These are phyloP conservation scores for Phasia obesa DNA, from an alignment of 2,888 invertebrate genomes.

Conservation along the genomic window DNA sequence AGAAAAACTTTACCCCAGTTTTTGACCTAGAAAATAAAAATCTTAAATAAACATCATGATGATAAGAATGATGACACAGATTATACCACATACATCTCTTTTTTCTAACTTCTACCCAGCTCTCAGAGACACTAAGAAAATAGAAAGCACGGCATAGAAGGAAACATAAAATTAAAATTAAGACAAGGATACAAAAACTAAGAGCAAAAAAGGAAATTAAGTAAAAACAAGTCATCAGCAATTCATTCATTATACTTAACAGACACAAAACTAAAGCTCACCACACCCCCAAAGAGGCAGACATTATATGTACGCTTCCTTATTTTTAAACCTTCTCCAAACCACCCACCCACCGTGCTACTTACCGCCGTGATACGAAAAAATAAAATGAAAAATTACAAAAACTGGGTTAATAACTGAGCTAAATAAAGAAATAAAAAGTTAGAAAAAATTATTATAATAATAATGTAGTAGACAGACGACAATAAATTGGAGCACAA, in stretches of 20 bases:
- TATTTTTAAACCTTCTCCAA: background rate
- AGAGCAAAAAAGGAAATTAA: constrained; percentile 39
- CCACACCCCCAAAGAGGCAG: constrained; percentile 63
- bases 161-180: constrained; percentile 81
- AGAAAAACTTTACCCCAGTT: constrained; percentile 72
- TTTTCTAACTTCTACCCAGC: constrained; percentile 14
- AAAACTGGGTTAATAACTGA: constrained; percentile 81
- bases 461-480: constrained; percentile 50
- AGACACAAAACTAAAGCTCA: constrained; percentile 19
- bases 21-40: constrained; percentile 78
- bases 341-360: background rate
- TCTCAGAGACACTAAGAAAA: constrained; percentile 54
- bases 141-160: constrained; percentile 72
- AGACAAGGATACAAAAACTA: constrained; percentile 79
- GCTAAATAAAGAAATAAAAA: constrained; percentile 68
- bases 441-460: constrained; percentile 41
- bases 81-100: too few species aligned
- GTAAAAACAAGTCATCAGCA: constrained; percentile 62
- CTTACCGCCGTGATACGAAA: constrained; percentile 11
- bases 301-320: background rate
- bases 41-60: constrained; percentile 58
- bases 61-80: constrained; percentile 75
- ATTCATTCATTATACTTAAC: constrained; percentile 61
- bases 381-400: constrained; percentile 55
- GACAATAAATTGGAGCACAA: constrained; percentile 67